These are phyloP conservation scores for Archips xylosteana DNA, from an alignment of 2,888 invertebrate species.

Conservation along the genomic window DNA sequence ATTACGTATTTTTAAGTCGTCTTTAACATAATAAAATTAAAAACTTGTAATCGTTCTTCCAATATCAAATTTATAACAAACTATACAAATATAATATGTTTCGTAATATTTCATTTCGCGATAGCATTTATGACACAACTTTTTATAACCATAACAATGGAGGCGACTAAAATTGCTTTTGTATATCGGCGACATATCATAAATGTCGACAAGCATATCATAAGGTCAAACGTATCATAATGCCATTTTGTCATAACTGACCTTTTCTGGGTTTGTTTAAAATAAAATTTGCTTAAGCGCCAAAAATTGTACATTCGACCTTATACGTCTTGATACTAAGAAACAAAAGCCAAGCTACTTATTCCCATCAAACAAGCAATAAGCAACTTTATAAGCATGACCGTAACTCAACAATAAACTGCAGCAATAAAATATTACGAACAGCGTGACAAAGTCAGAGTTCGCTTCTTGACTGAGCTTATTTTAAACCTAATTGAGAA, in stretches of 20 bases:
- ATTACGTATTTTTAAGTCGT: too few species aligned
- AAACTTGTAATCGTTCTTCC: too few species aligned
- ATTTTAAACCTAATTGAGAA: background rate
- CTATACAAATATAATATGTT: slow-evolving; percentile 34
- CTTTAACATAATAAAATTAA: too few species aligned
- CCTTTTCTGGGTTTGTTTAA: background rate
- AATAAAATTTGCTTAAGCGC: background rate
- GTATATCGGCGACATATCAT: slow-evolving; percentile 42
- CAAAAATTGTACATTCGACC: background rate
- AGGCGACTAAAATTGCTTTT: slow-evolving; percentile 39
- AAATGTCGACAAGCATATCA: slow-evolving; percentile 2
- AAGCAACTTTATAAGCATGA: background rate
- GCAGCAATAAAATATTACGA: slow-evolving; percentile 12
- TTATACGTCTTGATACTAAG: background rate
- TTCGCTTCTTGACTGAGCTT: background rate
- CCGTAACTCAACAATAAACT: background rate
- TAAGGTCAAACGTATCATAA: background rate
- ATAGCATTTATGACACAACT: slow-evolving; percentile 39
- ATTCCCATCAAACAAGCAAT: background rate
- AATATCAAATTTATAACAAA: slow-evolving; percentile 13
- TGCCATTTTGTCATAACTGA: background rate
- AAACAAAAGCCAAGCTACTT: background rate
- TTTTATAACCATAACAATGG: slow-evolving; percentile 32
- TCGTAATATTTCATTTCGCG: slow-evolving; percentile 40
- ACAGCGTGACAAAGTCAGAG: slow-evolving; percentile 37